Base-by-base conservation (phyloP, 2,797 vertebrate genomes). In the Florisuga fusca region DNA sequence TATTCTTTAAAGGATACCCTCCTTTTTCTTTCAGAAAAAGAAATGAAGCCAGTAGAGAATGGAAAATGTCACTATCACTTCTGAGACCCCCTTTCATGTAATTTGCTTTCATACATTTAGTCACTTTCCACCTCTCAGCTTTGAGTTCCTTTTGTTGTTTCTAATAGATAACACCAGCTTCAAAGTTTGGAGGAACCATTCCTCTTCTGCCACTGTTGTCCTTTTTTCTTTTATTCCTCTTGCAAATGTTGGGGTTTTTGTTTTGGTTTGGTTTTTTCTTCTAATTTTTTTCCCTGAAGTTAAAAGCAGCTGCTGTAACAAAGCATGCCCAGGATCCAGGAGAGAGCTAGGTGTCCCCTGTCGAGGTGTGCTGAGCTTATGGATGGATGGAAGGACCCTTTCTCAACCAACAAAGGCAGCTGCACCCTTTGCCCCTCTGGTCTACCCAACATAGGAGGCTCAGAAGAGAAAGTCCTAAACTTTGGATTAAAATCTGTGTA, bases 131-230 rank as follows among this genome's bases (percentile, higher is more conserved):
- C 89, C 89, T 96, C 81, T 25, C 16, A 9, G 84, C 36, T 92
- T 87, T 86, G 63, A 87, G 45, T 25, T 92, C 46, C 88, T 92
- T 92, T 82, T 92, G 75, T 93, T 95, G 84, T 80, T 93, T 71
- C 88, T 89, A 76, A 71, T 71, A 93, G 88, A 90, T 94, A 96
- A 93, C 54, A 67, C 64, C 41, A 78, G 31, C 91, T 95, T 92
- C 75, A 87, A 93, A 84, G 67, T 95, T 89, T 69, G 62, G 62
- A 89, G 36, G 19, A 94, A 67, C 38, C 7, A 1, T n/a, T 89
- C 57, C 46, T 84, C 48, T 71, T 69, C 38, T 91, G 61, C 29
- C 0, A 1, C 58, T 62, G 43, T 89, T 92, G 84, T 90, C 29
- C 46, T 69, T 93, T 87, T 67, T 91, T 45, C 59, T 81, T 94